A percentile compares a stretch with the other conserved stretches of the same genome.
These are phyloP conservation scores for Rhinoraja longicauda DNA, from an alignment of 2,797 vertebrate species.

Conservation along the genomic window DNA sequence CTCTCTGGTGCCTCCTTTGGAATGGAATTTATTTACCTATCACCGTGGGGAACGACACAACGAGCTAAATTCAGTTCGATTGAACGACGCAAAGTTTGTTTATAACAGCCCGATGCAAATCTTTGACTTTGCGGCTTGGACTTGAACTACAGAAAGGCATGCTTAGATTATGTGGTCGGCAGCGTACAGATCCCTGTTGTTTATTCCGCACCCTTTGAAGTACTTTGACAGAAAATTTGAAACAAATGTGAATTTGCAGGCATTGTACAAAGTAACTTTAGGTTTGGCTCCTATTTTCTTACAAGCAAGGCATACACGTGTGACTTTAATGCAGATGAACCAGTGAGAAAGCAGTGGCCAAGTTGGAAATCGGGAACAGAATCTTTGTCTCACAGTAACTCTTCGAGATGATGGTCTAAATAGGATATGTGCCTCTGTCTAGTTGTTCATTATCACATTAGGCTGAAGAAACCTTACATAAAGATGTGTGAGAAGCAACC, in stretches of 20 bases:
- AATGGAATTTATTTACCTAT: neutral
- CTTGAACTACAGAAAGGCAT: neutral
- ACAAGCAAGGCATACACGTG: neutral
- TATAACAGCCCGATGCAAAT: neutral
- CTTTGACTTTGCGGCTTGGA: neutral
- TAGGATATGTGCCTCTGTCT: neutral
- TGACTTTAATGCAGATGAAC: neutral
- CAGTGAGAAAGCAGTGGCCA: neutral
- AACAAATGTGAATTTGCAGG: neutral
- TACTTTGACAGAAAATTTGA: neutral
- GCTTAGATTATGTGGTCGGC: neutral
- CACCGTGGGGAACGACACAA: neutral
- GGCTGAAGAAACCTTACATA: neutral
- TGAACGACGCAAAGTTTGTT: neutral
- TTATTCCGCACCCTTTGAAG: neutral
- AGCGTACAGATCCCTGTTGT: neutral
- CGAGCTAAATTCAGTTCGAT: neutral
- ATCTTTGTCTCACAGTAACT: neutral
- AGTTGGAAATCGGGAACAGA: neutral
- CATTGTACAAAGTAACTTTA: neutral
- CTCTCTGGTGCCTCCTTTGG: neutral
- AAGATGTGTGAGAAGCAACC: no score
- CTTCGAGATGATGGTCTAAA: neutral
- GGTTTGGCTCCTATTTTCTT: neutral
- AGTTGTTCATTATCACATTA: neutral